Conservation (phyloP, 2,888 invertebrate genomes). For the Heliconius charithonia region DNA sequence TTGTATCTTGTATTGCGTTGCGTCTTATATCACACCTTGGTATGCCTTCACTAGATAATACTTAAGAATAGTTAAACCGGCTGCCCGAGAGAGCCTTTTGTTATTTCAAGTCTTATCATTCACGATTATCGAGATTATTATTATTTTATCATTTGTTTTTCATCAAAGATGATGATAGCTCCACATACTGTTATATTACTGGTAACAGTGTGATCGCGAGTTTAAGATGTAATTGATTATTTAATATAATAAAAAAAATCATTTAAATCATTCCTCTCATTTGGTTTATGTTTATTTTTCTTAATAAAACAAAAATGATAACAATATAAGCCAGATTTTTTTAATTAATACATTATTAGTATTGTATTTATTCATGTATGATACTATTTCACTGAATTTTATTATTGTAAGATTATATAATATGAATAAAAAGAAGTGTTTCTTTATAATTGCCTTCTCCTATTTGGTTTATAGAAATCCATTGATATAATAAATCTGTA, state of each 20-base stretch:
- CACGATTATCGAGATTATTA: conserved; percentile 43
- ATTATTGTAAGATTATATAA: conserved; percentile 81
- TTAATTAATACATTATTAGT: conserved; percentile 77
- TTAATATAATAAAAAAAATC: conserved; percentile 58
- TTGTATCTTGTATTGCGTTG: conserved; percentile 62
- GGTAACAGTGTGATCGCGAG: conserved; percentile 58
- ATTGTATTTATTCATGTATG: conserved; percentile 84
- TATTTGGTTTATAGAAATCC: too few species aligned
- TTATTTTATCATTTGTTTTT: conserved; percentile 34
- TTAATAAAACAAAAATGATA: conserved; percentile 65
- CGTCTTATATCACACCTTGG: conserved; percentile 66
- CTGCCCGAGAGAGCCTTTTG: conserved; percentile 53
- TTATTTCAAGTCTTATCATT: conserved; percentile 46
- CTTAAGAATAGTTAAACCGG: conserved; percentile 51
- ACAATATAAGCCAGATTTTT: conserved; percentile 64
- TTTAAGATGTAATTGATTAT: conserved; percentile 38
- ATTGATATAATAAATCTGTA: too few species aligned
- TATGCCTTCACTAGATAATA: conserved; percentile 75
- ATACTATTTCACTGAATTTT: conserved; percentile 83
- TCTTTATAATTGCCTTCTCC: conserved; percentile 43
- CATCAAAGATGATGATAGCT: conserved; percentile 48
- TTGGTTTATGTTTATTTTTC: conserved; percentile 65
- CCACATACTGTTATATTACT: conserved; percentile 56
- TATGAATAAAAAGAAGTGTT: conserved; percentile 67
- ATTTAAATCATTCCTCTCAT: conserved; percentile 80